Evolutionary conservation across 2,113 vertebrate species (phyloP), one percentile per base, ranked within the genome.

Genomic region (Hystrix brachyura): DNA sequence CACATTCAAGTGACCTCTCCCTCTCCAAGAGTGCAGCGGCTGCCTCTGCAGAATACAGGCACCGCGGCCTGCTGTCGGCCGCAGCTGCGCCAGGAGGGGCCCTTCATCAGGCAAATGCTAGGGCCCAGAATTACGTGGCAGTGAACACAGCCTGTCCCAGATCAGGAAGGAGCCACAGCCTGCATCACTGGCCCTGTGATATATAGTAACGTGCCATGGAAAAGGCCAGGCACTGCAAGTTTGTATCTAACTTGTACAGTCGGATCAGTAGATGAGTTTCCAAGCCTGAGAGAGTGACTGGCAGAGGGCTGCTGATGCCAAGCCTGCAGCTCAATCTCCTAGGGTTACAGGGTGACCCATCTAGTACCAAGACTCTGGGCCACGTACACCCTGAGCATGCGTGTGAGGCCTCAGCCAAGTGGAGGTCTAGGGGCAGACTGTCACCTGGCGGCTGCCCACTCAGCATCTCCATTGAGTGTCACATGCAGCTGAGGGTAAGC

Each of bases 1-100:
- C 0, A 2, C 78, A 76, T 67, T 82, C 71, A 25, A 69, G 72
- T 12, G 34, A 71, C 2, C 95, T 87, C 91, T 89, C 17, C 64
- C 76, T 51, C 71, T 65, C 97, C 59, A 62, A 94, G 59, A 95
- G 71, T 82, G 57, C 84, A 97, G 95, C 34, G 85, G 92, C 85
- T 80, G 89, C 43, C 87, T 90, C 84, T 94, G 95, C 95, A 94
- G 19, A 97, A 19, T 34, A 32, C 7, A 62, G 60, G 93, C 29
- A 0, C 69, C 25, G 7, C 6, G 25, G 90, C 87, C 95, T 74
- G 90, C 95, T 69, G 38, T 94, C 19, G 38, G 83, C 94, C 60
- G 38, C 92, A 82, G 18, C 95, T 87, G 53, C 64, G 6, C 89
- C 34, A 51, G 12, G 34, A 55, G 59, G 32, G 32, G 78, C 95